These are phyloP conservation scores for Cotesia typhae DNA, from an alignment of 1,140 invertebrate genomes.

Conservation along the genomic window DNA sequence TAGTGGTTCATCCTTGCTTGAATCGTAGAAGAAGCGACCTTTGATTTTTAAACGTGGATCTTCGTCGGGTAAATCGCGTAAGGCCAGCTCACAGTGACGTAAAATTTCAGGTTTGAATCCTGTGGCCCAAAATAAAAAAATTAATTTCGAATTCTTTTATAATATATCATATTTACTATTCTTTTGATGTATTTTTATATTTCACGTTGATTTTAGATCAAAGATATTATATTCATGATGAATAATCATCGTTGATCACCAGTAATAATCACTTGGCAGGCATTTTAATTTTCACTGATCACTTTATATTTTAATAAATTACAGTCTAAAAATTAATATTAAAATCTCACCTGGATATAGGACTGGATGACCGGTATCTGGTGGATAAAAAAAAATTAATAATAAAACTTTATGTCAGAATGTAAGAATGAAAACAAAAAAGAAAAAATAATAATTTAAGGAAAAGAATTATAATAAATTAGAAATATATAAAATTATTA, in stretches of 20 bases:
- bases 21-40: slow-evolving; percentile 62
- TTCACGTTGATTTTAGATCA: neutral
- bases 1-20: slow-evolving; percentile 43
- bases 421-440: slow-evolving; percentile 20
- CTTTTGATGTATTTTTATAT: slow-evolving; percentile 11
- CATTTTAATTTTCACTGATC: slow-evolving; percentile 20
- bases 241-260: too few relatives aligned
- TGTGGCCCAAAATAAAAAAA: slow-evolving; percentile 46
- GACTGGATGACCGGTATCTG: slow-evolving; percentile 56
- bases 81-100: slow-evolving; percentile 58
- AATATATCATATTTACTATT: slow-evolving; percentile 7
- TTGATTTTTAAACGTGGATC: slow-evolving; percentile 63
- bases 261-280: neutral
- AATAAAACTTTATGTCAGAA: slow-evolving; percentile 14
- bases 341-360: slow-evolving; percentile 61
- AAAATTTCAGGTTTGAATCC: slow-evolving; percentile 63
- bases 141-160: neutral
- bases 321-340: slow-evolving; percentile 10
- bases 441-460: slow-evolving; percentile 27
- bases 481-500: slow-evolving; percentile 7
- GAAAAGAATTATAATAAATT: neutral
- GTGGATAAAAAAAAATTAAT: slow-evolving; percentile 41
- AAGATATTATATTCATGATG: too few relatives aligned
- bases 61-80: slow-evolving; percentile 57
- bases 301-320: neutral